Evolutionary conservation across 2,113 vertebrate species (phyloP).

Genomic region (Perognathus longimembris): DNA sequence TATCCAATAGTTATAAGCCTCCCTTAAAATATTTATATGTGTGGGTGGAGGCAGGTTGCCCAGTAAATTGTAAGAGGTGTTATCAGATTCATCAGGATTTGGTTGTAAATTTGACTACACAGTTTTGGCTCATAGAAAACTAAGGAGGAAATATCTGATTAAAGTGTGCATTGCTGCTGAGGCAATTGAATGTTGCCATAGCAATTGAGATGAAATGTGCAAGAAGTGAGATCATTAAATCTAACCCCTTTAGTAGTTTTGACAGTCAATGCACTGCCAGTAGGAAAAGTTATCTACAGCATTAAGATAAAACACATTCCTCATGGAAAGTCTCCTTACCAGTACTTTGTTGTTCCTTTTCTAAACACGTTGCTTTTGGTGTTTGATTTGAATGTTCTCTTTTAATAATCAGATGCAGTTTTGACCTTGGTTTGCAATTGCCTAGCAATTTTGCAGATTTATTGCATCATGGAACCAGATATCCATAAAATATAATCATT

Average conservation of each 20-base stretch:
- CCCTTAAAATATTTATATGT: slow-evolving; percentile 78
- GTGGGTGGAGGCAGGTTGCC: slow-evolving; percentile 78
- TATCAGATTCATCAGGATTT: slow-evolving; percentile 85
- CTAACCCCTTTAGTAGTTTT: slow-evolving; percentile 92
- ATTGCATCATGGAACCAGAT: slow-evolving; percentile 76
- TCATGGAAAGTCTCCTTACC: slow-evolving; percentile 85
- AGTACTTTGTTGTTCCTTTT: slow-evolving; percentile 85
- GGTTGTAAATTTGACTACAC: slow-evolving; percentile 87
- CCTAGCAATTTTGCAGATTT: slow-evolving; percentile 83
- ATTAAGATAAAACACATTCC: slow-evolving; percentile 90
- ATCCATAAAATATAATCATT: slow-evolving; percentile 78
- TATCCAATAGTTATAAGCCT: slow-evolving; percentile 71
- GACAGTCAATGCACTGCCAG: slow-evolving; percentile 88
- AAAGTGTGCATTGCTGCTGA: slow-evolving; percentile 89
- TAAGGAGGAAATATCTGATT: slow-evolving; percentile 89
- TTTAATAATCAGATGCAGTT: slow-evolving; percentile 86
- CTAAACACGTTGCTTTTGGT: slow-evolving; percentile 86
- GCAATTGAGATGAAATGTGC: slow-evolving; percentile 93
- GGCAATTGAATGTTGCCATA: slow-evolving; percentile 94
- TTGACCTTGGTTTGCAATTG: slow-evolving; percentile 87
- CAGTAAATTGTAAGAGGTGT: slow-evolving; percentile 80
- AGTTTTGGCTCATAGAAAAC: slow-evolving; percentile 86
- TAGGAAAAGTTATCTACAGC: slow-evolving; percentile 89
- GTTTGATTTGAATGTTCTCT: slow-evolving; percentile 87
- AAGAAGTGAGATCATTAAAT: slow-evolving; percentile 96